Base-by-base conservation (phyloP, 2,888 invertebrate genomes). In the Morpho achilles region DNA sequence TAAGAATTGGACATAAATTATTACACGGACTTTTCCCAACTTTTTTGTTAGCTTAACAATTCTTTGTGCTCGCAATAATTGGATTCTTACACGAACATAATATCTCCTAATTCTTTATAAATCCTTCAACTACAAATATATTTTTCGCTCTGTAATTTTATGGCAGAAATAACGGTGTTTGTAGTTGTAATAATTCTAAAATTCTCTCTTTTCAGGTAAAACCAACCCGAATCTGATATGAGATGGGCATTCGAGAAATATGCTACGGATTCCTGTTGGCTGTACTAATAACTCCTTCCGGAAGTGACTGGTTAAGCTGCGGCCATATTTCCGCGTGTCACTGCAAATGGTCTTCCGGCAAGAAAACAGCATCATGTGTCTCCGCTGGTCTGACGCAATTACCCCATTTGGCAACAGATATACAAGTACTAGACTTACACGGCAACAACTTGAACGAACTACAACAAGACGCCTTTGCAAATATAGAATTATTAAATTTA, bases 261-360 rank as follows among this genome's bases (percentile, higher is more conserved):
- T 74, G 85, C 77, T 74, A 75, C 69, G 74, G 77, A 64, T 75
- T 75, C 69, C 74, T 83, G 68, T 67, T 84, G 63, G 62, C 71
- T 54, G 59, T 81, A 62, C 68, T 86, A 58, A 69, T 82, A 61
- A 74, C 76, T 49, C 74, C 78, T 23, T 76, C 80, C 52, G 89
- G 78, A 59, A 83, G 89, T 70, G 96, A 97, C 81, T 97, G 96
- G 96, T 94, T 96, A 53, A 96, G 95, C 81, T 97, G 97, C 80
- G 96, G 95, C 65, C 91, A 93, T 56, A 82, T 89, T 55, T 66
- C 78, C 67, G 94, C 95, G 70, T 97, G 97, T 80, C 93, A 94
- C 71, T 97, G 97, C 93, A 97, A 96, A 87, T 97, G 97, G 97
- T 95, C 95, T 5, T 95, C 95, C 50, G 97, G 97, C 56, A 97